phyloP scores from a whole-genome alignment of 2,888 invertebrate genomes.

The Sphaerophoria rueppellii region DNA sequence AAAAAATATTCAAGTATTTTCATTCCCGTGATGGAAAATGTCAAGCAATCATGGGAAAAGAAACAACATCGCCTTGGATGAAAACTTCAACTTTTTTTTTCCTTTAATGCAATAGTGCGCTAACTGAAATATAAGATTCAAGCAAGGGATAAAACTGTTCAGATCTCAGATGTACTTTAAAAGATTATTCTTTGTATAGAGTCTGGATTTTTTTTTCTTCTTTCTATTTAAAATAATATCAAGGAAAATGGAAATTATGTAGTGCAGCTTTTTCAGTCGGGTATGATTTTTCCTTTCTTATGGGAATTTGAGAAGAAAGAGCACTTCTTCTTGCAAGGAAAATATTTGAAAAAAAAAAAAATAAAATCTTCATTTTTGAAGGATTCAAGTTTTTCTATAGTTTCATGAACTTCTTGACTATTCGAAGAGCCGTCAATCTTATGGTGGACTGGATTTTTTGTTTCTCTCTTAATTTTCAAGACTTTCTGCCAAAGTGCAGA shows the following conservation, averaged over 20 bases:
- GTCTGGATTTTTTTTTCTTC: background rate
- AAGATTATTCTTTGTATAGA: conserved; percentile 1
- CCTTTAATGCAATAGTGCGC: conserved; percentile 10
- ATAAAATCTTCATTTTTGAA: background rate
- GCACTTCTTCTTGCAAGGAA: background rate
- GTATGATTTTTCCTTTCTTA: conserved; percentile 12
- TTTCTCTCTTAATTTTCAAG: background rate
- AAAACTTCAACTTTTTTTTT: conserved; percentile 6
- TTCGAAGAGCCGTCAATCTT: conserved; percentile 24
- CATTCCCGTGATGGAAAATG: conserved; percentile 26
- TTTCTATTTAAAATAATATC: conserved; percentile 15
- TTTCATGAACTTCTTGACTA: conserved; percentile 35
- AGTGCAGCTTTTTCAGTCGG: conserved; percentile 24
- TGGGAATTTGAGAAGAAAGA: conserved; percentile 3
- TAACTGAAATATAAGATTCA: conserved; percentile 27
- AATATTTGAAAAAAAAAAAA: background rate
- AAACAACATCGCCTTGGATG: conserved; percentile 4
- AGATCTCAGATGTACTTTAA: conserved; percentile 48
- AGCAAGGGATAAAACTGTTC: conserved; percentile 56
- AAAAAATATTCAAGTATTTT: conserved; percentile 20
- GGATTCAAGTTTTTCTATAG: conserved; percentile 1
- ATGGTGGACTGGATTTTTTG: conserved; percentile 1
- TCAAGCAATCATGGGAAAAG: conserved; percentile 18
- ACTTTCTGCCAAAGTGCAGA: background rate
- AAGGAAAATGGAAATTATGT: conserved; percentile 16